phyloP scores from a whole-genome alignment of 2,888 invertebrate species.

The Diogma glabrata region DNA sequence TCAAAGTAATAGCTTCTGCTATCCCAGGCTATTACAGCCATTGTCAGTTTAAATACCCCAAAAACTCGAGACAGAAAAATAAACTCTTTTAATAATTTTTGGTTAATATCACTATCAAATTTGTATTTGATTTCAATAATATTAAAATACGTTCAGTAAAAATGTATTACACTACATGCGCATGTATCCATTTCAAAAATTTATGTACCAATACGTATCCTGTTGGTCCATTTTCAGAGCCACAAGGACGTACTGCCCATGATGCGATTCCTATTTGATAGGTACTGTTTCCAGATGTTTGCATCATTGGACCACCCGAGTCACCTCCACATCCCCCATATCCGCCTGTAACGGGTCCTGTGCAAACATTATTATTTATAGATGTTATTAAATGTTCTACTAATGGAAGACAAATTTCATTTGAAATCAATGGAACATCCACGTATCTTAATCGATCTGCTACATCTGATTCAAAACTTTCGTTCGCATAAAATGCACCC shows the following conservation, averaged over 20 bases:
- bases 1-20: too few species aligned
- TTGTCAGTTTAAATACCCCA: too few species aligned
- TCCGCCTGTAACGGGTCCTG: neutral
- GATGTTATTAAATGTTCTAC: too few species aligned
- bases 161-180: too few species aligned
- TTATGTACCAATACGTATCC: conserved; percentile 1
- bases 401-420: neutral
- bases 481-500: neutral
- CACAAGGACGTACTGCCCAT: conserved; percentile 2
- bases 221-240: neutral
- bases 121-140: too few species aligned
- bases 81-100: too few species aligned
- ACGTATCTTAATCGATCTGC: neutral
- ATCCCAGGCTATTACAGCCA: too few species aligned
- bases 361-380: neutral
- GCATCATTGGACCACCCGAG: conserved; percentile 4
- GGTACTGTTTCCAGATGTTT: neutral
- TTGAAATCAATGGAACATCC: neutral
- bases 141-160: too few species aligned
- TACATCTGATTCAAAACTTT: neutral
- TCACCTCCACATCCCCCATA: neutral
- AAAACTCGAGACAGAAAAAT: too few species aligned
- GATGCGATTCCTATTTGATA: conserved; percentile 4
- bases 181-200: neutral
- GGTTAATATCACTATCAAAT: too few species aligned